phyloP scores from a whole-genome alignment of 1,140 invertebrate species.

The Drosophila hydei region DNA sequence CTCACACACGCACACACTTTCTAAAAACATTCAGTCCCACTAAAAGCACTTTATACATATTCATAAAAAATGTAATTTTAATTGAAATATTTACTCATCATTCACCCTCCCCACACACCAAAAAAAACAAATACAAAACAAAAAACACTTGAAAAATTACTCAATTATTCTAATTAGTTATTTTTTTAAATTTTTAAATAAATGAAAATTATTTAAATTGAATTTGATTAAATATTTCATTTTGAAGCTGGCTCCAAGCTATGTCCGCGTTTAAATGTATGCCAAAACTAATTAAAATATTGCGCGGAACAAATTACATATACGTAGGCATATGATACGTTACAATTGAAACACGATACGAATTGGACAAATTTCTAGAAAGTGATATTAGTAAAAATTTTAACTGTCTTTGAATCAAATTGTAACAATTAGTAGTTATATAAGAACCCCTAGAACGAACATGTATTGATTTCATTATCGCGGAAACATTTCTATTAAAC shows the following conservation, averaged over 20 bases:
- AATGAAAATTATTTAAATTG: constrained; percentile 74
- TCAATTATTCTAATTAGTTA: constrained; percentile 71
- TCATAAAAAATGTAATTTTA: constrained; percentile 40
- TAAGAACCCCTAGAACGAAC: constrained; percentile 31
- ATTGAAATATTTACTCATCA: constrained; percentile 23
- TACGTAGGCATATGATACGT: constrained; percentile 38
- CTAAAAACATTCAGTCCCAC: constrained; percentile 10
- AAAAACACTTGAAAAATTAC: constrained; percentile 69
- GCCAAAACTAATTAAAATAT: constrained; percentile 43
- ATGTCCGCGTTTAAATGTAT: constrained; percentile 3
- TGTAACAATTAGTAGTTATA: constrained; percentile 73
- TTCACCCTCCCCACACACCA: constrained; percentile 2
- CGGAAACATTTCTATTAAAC: constrained; percentile 25
- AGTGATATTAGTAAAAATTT: constrained; percentile 80
- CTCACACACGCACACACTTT: constrained; percentile 19
- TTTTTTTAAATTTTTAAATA: constrained; percentile 68
- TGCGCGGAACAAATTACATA: constrained; percentile 52
- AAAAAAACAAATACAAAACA: constrained; percentile 23
- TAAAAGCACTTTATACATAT: constrained; percentile 31
- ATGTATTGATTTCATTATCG: constrained; percentile 55
- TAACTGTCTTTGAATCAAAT: constrained; percentile 70
- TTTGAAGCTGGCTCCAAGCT: constrained; percentile 16
- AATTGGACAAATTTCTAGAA: constrained; percentile 78
- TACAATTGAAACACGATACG: constrained; percentile 51
- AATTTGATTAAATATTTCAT: constrained; percentile 8